Conservation (phyloP, 2,888 invertebrate genomes). For the Hemicrepidius hirtus region DNA sequence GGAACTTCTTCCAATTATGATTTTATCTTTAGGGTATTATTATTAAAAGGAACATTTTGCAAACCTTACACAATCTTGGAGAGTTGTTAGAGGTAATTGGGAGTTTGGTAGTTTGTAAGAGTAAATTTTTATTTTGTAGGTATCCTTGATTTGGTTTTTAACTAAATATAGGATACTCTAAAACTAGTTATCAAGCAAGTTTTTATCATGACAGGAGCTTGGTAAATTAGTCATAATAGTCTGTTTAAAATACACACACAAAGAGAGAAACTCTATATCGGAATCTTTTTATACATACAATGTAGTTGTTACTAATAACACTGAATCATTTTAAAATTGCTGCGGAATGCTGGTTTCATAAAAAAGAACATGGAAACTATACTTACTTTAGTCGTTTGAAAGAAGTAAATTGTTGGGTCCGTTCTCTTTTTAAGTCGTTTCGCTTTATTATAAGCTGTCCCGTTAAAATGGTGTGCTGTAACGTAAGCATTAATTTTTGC, state of each 20-base stretch:
- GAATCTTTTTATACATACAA: slow-evolving; percentile 27
- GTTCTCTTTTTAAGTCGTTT: slow-evolving; percentile 34
- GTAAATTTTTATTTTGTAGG: background rate
- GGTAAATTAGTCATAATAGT: slow-evolving; percentile 43
- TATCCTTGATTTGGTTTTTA: slow-evolving; percentile 20
- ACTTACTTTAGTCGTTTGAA: slow-evolving; percentile 37
- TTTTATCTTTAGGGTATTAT: slow-evolving; percentile 22
- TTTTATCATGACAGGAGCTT: slow-evolving; percentile 35
- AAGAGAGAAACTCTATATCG: slow-evolving; percentile 28
- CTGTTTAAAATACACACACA: slow-evolving; percentile 30
- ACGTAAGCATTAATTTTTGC: slow-evolving; percentile 44
- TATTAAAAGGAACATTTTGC: slow-evolving; percentile 19
- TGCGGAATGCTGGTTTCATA: slow-evolving; percentile 42
- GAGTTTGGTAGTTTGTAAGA: too few species aligned
- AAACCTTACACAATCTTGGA: background rate
- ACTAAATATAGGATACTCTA: slow-evolving; percentile 18
- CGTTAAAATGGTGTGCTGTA: slow-evolving; percentile 41
- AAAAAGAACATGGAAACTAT: slow-evolving; percentile 44
- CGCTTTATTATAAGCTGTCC: slow-evolving; percentile 41
- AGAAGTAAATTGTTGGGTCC: slow-evolving; percentile 47
- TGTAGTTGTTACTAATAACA: slow-evolving; percentile 44
- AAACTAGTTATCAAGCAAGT: slow-evolving; percentile 36
- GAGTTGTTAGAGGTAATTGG: background rate
- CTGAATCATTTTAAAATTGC: slow-evolving; percentile 47
- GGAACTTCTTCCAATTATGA: slow-evolving; percentile 24